Base-by-base conservation (phyloP, 2,113 vertebrate genomes). In the Peromyscus californicus region DNA sequence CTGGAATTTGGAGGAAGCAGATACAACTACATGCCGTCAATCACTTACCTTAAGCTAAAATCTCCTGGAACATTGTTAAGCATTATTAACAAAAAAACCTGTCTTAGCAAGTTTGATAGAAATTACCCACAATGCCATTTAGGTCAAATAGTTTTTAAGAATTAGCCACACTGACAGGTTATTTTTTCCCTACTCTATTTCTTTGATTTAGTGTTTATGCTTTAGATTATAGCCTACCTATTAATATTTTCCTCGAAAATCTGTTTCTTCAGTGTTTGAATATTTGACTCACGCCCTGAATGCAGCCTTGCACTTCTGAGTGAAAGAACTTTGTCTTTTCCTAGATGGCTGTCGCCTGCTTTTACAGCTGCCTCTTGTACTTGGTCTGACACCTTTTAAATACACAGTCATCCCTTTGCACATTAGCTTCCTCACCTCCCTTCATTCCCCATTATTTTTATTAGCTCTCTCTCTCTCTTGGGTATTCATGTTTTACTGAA, bases 211-310 rank as follows among this genome's bases (percentile, higher is more conserved):
- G 15, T 75, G 95, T 91, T 76, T 80, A 70, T 85, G 17, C 3
- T 59, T 69, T 91, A 91, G 13, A 79, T 86, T 96, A 24, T n/a
- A 89, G 84, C 86, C 48, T 87, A 7, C 10, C 87, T 29, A 57
- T 72, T 92, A 82, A 89, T 36, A 86, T 95, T 94, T 92, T 16
- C 59, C 67, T 82, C 42, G 39, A 82, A 94, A 90, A 22, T 31
- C 48, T 42, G 36, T 87, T 90, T 86, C 36, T 86, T 74, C 54
- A 65, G 39, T 67, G 76, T 86, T 72, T 85, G 31, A 75, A 84
- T 31, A 17, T 70, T 10, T 79, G 89, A 78, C 63, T 80, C 59
- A 59, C 78, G 42, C 22, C 70, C 31, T 76, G 0, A 36, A 82
- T 70, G 33, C 9, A 90, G 7, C 2, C 9, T 51, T 80, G 3